Evolutionary conservation across 2,888 invertebrate genomes (phyloP), one percentile per base, ranked within the genome.

Genomic region (Malthinus seriepunctatus): DNA sequence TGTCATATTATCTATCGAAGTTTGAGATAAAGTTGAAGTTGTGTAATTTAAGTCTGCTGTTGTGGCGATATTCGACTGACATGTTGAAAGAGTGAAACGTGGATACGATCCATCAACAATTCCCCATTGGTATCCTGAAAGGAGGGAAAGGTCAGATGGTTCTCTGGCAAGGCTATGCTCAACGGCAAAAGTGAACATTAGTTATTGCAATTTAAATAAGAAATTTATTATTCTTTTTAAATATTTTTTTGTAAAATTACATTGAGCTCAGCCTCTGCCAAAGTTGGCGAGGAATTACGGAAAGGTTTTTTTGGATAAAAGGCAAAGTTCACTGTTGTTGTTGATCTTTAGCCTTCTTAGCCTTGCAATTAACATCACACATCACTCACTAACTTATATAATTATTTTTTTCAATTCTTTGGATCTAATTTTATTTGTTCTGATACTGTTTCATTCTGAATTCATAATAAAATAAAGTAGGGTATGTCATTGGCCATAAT

Each of bases 101-200:
- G 89, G 79, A 70, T 89, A 89, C 76, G 87, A 85, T 80, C 89
- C 87, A 83, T 91, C 90, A 86, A 90, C 86, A 83, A 90, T 87
- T 80, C 88, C 88, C 91, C 91, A 91, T 82, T 90, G 90, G 82
- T 89, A 87, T 84, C 89, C 90, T 90, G 76, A 64, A 77, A 78
- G 72, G 75, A 64, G 63, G 62, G 58, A 67, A 60, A 62, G 68
- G 65, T 69, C 64, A 69, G 64, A 61, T 51, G 56, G 64, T 65
- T 54, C 60, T 63, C 63, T 67, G 73, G 67, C 67, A 70, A 73
- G 76, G 75, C 76, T 73, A 75, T 72, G 76, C 77, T 77, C 77
- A 77, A 77, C 76, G 72, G 75, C 76, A 75, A 73, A 65, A 63
- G 73, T 75, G 75, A 74, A 74, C 74, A 69, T 71, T 69, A 38